Evolutionary conservation across 2,888 invertebrate genomes (phyloP), one percentile per base, ranked within the genome.

Genomic region (Eustalomyia histrio): DNA sequence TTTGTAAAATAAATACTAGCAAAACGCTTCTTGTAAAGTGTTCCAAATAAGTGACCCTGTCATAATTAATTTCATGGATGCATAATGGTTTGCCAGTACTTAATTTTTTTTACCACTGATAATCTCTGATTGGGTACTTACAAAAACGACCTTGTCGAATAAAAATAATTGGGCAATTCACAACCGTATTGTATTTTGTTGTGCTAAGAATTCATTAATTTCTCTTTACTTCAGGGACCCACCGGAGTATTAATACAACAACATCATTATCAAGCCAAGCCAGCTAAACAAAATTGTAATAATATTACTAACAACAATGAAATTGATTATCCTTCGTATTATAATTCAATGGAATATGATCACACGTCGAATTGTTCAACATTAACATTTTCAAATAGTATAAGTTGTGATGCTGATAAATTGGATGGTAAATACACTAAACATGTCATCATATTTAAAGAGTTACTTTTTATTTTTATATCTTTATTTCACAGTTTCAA

Each of bases 171-270:
- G n/a, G n/a, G n/a, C n/a, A n/a, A n/a, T n/a, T n/a, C n/a, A n/a
- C n/a, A n/a, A n/a, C n/a, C n/a, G n/a, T n/a, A n/a, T n/a, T n/a
- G n/a, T n/a, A n/a, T n/a, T n/a, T n/a, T n/a, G n/a, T 21, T 4
- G 21, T 21, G 2, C 21, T 21, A 29, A 29, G 7, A 29, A 29
- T 29, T 7, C 1, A 29, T 21, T 50, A 47, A n/a, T 14, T 57
- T 39, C 12, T 24, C 24, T 35, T 58, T 39, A 60, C 81, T 79
- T 74, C 21, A 88, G 95, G 96, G 96, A 60, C 97, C 97, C 7
- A 96, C 96, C 0, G 97, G 97, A 6, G 96, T 97, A 17, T 91
- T 97, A 57, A 97, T 97, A 85, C 97, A 97, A 87, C 97, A 97
- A 88, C 97, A 97, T 92, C 97, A 97, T 89, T 97, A 97, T 89